Percentiles rank a stretch among this genome's conserved stretches.
Evolutionary conservation across 2,113 vertebrate species (phyloP).

Genomic region (Cinclus mexicanus): DNA sequence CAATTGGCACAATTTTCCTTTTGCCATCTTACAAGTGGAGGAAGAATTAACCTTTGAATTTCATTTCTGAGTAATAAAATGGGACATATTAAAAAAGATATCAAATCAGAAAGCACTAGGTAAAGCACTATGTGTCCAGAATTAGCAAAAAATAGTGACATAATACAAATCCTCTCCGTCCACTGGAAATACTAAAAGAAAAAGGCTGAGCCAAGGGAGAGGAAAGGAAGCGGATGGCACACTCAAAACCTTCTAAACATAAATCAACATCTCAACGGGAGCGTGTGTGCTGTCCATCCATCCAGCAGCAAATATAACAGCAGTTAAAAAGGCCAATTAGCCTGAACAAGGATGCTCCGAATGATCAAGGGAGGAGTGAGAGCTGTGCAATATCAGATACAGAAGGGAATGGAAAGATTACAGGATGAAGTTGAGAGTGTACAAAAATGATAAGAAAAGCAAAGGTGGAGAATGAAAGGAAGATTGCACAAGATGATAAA

Average conservation of each 20-base stretch:
- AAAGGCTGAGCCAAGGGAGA: background rate
- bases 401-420: conserved; percentile 66
- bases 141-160: background rate
- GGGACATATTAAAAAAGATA: background rate
- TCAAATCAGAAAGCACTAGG: background rate
- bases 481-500: conserved; percentile 59
- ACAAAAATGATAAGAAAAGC: conserved; percentile 59
- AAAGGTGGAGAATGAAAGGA: conserved; percentile 65
- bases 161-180: background rate
- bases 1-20: background rate
- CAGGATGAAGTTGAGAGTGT: conserved; percentile 62
- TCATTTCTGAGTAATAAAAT: background rate
- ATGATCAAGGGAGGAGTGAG: conserved; percentile 31
- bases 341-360: background rate
- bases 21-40: background rate
- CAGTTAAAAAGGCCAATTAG: conserved; percentile 66
- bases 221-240: background rate
- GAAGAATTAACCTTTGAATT: background rate
- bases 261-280: conserved; percentile 34
- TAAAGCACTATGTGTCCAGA: background rate
- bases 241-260: background rate
- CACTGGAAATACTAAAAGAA: background rate
- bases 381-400: conserved; percentile 61
- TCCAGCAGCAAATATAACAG: conserved; percentile 20
- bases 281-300: background rate